Conservation (phyloP, 1,140 invertebrate species). For the Pseudomyrmex flavicornis region DNA sequence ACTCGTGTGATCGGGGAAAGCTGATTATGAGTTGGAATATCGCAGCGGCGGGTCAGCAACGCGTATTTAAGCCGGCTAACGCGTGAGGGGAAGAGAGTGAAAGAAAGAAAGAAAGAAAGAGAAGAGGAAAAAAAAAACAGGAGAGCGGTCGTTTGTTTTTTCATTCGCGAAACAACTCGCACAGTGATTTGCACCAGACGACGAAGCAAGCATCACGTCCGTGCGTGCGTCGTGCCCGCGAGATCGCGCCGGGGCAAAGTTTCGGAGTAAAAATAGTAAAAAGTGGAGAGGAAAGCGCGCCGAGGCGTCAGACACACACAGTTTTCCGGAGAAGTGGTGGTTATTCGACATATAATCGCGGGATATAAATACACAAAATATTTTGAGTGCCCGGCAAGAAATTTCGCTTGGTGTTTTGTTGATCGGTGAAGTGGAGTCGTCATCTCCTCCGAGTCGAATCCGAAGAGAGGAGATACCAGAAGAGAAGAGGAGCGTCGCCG, state of each 20-base stretch:
- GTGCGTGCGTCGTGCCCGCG: constrained; percentile 31
- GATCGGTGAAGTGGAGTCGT: constrained; percentile 11
- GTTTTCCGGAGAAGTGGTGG: constrained; percentile 44
- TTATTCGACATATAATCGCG: not conserved
- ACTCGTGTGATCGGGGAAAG: constrained; percentile 62
- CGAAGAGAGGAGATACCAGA: not conserved
- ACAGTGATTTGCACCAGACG: constrained; percentile 10
- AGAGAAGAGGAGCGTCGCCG: not conserved
- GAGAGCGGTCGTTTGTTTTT: constrained; percentile 59
- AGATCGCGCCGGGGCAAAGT: constrained; percentile 8
- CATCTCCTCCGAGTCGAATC: not conserved
- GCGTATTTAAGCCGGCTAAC: constrained; percentile 53
- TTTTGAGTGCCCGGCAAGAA: constrained; percentile 16
- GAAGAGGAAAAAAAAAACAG: constrained; percentile 8
- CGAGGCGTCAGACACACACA: constrained; percentile 8
- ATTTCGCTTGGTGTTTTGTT: constrained; percentile 41
- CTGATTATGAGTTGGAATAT: constrained; percentile 72
- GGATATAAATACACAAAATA: not conserved
- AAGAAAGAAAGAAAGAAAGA: constrained; percentile 1
- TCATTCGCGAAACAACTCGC: constrained; percentile 52
- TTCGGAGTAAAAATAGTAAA: constrained; percentile 19
- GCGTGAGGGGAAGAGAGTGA: constrained; percentile 45
- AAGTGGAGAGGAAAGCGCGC: constrained; percentile 18
- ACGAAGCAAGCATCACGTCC: not conserved
- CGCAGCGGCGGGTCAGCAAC: constrained; percentile 61